phyloP scores from a whole-genome alignment of 2,113 vertebrate species.

The Carollia perspicillata region DNA sequence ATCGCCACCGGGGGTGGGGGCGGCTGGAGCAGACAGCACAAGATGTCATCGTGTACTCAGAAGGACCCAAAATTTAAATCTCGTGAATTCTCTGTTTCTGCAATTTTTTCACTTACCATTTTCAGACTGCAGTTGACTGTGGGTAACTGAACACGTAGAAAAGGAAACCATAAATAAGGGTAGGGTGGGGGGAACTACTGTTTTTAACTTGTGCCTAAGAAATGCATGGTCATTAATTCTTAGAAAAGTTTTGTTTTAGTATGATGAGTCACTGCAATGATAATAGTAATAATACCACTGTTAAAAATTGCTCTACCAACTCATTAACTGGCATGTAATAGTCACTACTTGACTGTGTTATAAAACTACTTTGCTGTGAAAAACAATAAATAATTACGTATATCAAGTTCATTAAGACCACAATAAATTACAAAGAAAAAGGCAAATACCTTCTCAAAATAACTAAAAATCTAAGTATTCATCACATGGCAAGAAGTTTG shows the following conservation, averaged over 20 bases:
- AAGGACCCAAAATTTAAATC: neutral
- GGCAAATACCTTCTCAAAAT: neutral
- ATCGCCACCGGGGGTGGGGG: neutral
- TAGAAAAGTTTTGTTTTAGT: conserved; percentile 1
- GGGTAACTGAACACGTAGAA: neutral
- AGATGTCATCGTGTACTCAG: neutral
- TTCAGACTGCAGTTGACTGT: neutral
- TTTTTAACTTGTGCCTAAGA: neutral
- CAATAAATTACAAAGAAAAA: neutral
- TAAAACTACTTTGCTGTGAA: neutral
- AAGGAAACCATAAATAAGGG: neutral
- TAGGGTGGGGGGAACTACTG: neutral
- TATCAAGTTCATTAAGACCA: neutral
- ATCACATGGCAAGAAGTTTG: neutral
- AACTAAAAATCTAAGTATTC: neutral
- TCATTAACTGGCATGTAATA: neutral
- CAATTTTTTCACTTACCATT: neutral
- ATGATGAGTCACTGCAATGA: neutral
- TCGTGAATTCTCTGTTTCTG: neutral
- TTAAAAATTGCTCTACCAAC: neutral
- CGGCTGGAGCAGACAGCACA: neutral
- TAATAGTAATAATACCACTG: neutral
- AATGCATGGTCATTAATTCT: neutral
- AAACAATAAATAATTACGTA: neutral
- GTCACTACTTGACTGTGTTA: neutral